Base-by-base conservation (phyloP, 1,140 invertebrate species). In the Ceratitis capitata region DNA sequence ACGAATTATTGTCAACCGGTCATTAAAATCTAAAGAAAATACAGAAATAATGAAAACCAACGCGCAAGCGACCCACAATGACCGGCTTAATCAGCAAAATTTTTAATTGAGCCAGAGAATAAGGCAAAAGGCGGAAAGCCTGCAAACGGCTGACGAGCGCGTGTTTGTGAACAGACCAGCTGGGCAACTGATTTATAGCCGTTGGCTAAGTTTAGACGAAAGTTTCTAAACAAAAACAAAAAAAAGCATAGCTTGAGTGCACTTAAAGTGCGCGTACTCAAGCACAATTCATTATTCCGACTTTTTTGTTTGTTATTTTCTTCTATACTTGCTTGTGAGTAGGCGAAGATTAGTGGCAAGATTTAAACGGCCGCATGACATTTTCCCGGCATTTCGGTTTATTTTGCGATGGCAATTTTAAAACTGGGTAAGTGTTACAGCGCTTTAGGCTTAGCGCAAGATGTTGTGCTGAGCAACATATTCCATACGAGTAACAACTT, bases 1-100 rank as follows among this genome's bases (percentile, higher is more conserved):
- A 69, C 61, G 61, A 64, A 64, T 64, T 69, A 69, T 35, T 69
- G 61, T 69, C 61, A 69, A 69, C 61, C 14, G 61, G 32, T 16
- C 32, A 35, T 69, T 19, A 35, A 19, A 69, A 69, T 29, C 23
- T 47, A 47, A 47, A 23, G 9, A 5, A 56, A n/a, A 0, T 0
- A n/a, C 51, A 56, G 23, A 19, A 56, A 56, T n/a, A 23, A 56
- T 23, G 10, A 23, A 1, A 23, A 23, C 51, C 51, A 39, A 4
- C 14, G 32, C 32, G 29, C 61, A 16, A 12, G 61, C 61, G 61
- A 69, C 32, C 61, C 32, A 69, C 29, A 69, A 69, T 69, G 35
- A 14, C 29, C 19, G 32, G 32, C 61, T 69, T 69, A 69, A 69
- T 69, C 61, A 69, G 61, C 61, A 56, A 69, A 16, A n/a, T n/a